Evolutionary conservation across 2,113 vertebrate genomes (phyloP).

Genomic region (Lota lota): DNA sequence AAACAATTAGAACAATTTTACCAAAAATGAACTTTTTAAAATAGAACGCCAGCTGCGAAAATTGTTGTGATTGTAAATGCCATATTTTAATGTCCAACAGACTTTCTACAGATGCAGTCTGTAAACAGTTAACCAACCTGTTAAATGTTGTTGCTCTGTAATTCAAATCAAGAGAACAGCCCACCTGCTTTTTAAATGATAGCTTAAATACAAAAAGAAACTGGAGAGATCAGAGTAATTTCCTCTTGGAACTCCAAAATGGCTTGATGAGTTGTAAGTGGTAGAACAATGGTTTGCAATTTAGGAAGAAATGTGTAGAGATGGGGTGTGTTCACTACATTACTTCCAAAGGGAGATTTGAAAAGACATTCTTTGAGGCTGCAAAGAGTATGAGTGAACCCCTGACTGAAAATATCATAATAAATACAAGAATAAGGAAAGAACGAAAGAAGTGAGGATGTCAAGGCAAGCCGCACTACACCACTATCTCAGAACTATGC

Average conservation of each 20-base stretch:
- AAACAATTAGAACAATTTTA: neutral
- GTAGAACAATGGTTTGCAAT: no score
- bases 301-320: neutral
- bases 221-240: no score
- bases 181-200: constrained; percentile 1
- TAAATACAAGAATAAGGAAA: neutral
- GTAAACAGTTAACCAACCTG: neutral
- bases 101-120: no score
- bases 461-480: no score
- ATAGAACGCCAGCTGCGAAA: neutral
- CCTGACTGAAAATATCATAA: constrained; percentile 2
- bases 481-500: constrained; percentile 8
- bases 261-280: no score
- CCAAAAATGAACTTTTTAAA: neutral
- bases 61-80: neutral
- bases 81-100: neutral
- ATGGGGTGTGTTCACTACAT: constrained; percentile 3
- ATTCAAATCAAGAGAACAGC: constrained; percentile 10
- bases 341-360: constrained; percentile 19
- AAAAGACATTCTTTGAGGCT: constrained; percentile 31
- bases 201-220: no score
- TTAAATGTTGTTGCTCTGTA: neutral
- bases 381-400: constrained; percentile 23
- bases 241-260: no score
- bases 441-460: no score